A percentile compares a stretch with the other conserved stretches of the same genome.
These are phyloP conservation scores for Sapayoa aenigma DNA, from an alignment of 2,113 vertebrate species.

Conservation along the genomic window DNA sequence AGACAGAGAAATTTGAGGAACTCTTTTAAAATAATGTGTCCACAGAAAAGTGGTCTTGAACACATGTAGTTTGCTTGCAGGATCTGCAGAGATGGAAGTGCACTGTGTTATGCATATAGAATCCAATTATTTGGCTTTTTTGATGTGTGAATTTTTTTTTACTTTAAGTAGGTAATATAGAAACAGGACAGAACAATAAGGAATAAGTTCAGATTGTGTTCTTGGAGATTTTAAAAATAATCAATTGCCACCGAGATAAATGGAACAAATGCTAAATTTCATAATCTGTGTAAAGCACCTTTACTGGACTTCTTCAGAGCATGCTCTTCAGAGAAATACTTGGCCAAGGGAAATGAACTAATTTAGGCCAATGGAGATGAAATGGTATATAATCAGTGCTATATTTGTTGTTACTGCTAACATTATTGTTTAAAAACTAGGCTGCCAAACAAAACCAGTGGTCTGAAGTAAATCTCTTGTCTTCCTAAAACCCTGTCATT, in stretches of 20 bases:
- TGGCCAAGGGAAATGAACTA: conserved; percentile 23
- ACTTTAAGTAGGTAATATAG: background rate
- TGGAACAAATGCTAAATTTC: background rate
- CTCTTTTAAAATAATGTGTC: background rate
- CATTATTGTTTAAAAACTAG: conserved; percentile 56
- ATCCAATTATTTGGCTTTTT: background rate
- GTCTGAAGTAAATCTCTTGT: conserved; percentile 60
- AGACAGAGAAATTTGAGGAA: background rate
- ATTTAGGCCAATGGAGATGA: background rate
- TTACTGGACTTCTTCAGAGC: background rate
- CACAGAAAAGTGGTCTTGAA: background rate
- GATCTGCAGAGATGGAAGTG: background rate
- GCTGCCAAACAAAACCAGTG: conserved; percentile 63
- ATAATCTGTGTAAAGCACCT: background rate
- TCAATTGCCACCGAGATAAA: background rate
- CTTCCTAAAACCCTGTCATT: conserved; percentile 66
- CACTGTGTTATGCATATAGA: background rate
- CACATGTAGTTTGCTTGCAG: background rate
- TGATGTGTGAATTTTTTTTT: background rate
- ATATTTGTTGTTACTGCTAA: conserved; percentile 71
- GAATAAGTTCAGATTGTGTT: background rate
- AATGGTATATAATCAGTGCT: conserved; percentile 68
- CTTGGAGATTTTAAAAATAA: background rate
- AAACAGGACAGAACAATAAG: background rate
- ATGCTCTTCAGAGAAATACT: background rate